Base-by-base conservation (phyloP, 2,113 vertebrate genomes). In the Eretmochelys imbricata region DNA sequence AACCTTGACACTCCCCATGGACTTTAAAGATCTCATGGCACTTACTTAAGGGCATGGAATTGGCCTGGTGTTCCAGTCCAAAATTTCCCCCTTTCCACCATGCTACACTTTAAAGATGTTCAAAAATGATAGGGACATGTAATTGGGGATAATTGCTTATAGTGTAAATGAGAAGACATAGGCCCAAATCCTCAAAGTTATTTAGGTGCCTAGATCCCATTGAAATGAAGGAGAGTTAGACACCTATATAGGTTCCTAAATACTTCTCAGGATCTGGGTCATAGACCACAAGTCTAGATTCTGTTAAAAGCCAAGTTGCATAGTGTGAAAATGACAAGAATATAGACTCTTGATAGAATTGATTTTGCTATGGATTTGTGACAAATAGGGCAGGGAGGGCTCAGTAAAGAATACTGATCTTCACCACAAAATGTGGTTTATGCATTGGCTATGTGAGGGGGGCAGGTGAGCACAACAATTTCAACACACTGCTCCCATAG, bases 281-380 rank as follows among this genome's bases (percentile, higher is more conserved):
- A 65, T 19, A n/a, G 17, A n/a, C 16, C 35, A 19, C 35, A 69
- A 69, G 35, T 69, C 65, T 38, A 69, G 17, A n/a, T 69, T 69
- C 35, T 69, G 19, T 19, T 69, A 69, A 69, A 69, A 69, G 62
- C 7, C 62, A 69, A 69, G 62, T 69, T 69, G 14, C 62, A n/a
- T 16, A 19, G 62, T 72, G 22, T 27, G 55, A 11, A 65, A 75
- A 24, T 27, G 90, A 80, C 42, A 95, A 42, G 75, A 54, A 80
- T 35, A 29, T 35, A 54, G 22, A 54, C 75, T 93, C 42, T 42
- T 78, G 50, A 13, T 20, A 50, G 1, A 16, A 10, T 65, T 3
- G 0, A 1, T 75, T 48, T 87, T 0, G 50, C 31, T 69, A 0
- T 49, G 83, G 59, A n/a, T 6, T 57, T 55, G 50, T 76, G 48